These are phyloP conservation scores for Oncorhynchus gorbuscha DNA, from an alignment of 2,113 vertebrate genomes.

Conservation along the genomic window DNA sequence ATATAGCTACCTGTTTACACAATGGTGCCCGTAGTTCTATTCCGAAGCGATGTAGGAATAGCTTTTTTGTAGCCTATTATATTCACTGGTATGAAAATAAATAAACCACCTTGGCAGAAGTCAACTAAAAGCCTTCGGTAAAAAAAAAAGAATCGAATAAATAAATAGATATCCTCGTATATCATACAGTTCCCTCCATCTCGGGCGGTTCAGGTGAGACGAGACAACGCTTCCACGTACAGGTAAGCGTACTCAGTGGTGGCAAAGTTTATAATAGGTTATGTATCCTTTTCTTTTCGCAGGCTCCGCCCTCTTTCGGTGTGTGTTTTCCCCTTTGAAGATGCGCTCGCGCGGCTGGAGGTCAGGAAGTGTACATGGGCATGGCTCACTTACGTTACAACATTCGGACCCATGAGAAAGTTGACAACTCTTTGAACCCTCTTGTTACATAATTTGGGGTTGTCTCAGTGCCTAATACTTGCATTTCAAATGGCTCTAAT, in stretches of 20 bases:
- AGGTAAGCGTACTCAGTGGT: conserved; percentile 40
- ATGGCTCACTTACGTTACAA: conserved; percentile 4
- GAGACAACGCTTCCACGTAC: conserved; percentile 27
- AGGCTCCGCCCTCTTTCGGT: conserved; percentile 50
- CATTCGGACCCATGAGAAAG: not conserved
- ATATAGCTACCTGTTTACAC: not conserved
- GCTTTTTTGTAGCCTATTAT: not conserved
- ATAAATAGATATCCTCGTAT: conserved; percentile 54
- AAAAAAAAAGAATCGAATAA: conserved; percentile 30
- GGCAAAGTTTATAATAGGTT: conserved; percentile 41
- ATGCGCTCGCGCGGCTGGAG: conserved; percentile 34
- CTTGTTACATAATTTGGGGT: too few species aligned
- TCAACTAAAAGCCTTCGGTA: conserved; percentile 18
- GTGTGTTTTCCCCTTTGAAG: conserved; percentile 8
- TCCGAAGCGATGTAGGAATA: not conserved
- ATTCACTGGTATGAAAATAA: not conserved
- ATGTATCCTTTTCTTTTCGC: conserved; percentile 32
- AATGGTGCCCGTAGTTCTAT: not conserved
- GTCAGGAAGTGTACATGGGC: conserved; percentile 12
- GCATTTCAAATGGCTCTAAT: too few species aligned
- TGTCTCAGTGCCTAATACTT: too few species aligned
- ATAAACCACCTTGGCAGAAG: not conserved
- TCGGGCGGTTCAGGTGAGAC: conserved; percentile 33
- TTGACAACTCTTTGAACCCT: not conserved
- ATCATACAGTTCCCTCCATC: conserved; percentile 30